These are phyloP conservation scores for Aradophagus sp. DNA, from an alignment of 1,140 invertebrate species.

Conservation along the genomic window DNA sequence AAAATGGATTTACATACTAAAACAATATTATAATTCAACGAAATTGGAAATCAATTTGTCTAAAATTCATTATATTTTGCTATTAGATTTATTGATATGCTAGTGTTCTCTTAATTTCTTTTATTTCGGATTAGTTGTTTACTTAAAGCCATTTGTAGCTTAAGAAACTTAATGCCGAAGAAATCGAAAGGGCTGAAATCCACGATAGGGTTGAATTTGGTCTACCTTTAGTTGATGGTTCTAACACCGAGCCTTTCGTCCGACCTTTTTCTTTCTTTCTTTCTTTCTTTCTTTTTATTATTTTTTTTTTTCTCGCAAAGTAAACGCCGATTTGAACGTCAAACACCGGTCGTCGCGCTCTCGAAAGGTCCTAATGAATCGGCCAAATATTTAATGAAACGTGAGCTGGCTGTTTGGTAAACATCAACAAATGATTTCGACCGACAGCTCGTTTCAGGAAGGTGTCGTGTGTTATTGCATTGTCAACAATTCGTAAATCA, in stretches of 20 bases:
- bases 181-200: slow-evolving; percentile 54
- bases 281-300: too few relatives aligned
- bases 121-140: slow-evolving; percentile 43
- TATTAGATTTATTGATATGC: too few relatives aligned
- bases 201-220: slow-evolving; percentile 11
- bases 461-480: slow-evolving; percentile 38
- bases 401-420: slow-evolving; percentile 48
- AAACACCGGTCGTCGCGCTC: slow-evolving; percentile 31
- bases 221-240: slow-evolving; percentile 15
- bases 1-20: too few relatives aligned
- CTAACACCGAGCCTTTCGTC: slow-evolving; percentile 3
- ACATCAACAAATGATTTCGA: slow-evolving; percentile 42
- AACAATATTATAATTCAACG: too few relatives aligned
- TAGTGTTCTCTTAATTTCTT: too few relatives aligned
- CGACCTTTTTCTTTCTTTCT: slow-evolving; percentile 15
- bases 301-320: too few relatives aligned
- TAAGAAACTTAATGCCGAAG: slow-evolving; percentile 50
- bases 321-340: slow-evolving; percentile 27
- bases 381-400: slow-evolving; percentile 49
- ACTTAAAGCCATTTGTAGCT: slow-evolving; percentile 47
- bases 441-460: slow-evolving; percentile 32
- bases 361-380: slow-evolving; percentile 44
- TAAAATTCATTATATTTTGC: too few relatives aligned
- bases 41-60: too few relatives aligned
- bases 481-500: slow-evolving; percentile 34